phyloP scores from a whole-genome alignment of 2,888 invertebrate species.

The Glyphotaelius pellucidus region DNA sequence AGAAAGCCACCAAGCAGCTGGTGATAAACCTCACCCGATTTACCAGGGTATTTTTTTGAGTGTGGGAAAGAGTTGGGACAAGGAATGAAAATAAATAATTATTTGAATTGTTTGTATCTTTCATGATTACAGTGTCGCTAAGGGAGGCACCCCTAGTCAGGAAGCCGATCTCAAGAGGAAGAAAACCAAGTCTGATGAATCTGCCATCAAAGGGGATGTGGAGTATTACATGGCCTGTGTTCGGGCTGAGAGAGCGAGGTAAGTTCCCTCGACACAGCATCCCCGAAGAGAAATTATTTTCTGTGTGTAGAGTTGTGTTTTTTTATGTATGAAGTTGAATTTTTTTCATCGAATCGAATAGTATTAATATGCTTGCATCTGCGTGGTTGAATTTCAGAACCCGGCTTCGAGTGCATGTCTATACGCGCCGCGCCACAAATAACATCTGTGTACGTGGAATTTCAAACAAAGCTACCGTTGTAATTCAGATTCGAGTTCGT shows the following conservation, averaged over 20 bases:
- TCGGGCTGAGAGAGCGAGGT: slow-evolving; percentile 92
- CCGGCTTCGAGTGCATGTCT: too few species aligned
- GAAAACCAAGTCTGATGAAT: slow-evolving; percentile 92
- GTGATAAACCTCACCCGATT: too few species aligned
- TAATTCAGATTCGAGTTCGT: too few species aligned
- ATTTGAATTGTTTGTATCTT: background rate
- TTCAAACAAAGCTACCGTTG: too few species aligned
- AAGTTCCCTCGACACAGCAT: slow-evolving; percentile 65
- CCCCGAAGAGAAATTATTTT: background rate
- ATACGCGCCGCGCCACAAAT: too few species aligned
- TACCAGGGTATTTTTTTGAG: too few species aligned
- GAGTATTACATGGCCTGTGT: slow-evolving; percentile 96
- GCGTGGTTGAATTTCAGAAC: too few species aligned
- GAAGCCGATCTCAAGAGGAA: slow-evolving; percentile 90
- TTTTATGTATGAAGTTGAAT: too few species aligned
- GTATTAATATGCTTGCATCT: too few species aligned
- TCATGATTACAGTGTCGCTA: slow-evolving; percentile 66
- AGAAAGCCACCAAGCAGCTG: too few species aligned
- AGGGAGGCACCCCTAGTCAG: slow-evolving; percentile 72
- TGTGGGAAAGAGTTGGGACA: background rate
- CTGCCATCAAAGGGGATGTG: slow-evolving; percentile 93
- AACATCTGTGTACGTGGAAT: too few species aligned
- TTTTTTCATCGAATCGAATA: too few species aligned
- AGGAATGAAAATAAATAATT: background rate
- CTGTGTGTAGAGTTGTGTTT: background rate